These are phyloP conservation scores for Ailurus styani DNA, from an alignment of 2,113 vertebrate genomes.

Conservation along the genomic window DNA sequence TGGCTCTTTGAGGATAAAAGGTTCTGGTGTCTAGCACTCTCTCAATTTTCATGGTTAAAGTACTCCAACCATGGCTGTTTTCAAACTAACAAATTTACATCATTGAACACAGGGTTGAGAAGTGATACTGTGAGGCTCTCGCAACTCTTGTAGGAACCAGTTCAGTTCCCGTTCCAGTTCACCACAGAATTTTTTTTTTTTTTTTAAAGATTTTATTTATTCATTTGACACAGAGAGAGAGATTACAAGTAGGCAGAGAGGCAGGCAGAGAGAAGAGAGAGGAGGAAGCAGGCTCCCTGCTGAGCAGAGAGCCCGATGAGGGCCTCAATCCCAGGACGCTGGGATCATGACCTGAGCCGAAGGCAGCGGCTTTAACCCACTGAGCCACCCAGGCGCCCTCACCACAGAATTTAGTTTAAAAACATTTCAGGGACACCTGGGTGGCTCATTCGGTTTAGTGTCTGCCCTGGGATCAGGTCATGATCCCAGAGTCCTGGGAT, in stretches of 20 bases:
- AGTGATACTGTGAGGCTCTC: rapidly evolving
- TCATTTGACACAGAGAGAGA: no score
- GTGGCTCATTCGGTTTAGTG: not conserved
- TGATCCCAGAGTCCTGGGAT: not conserved
- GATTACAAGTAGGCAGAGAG: no score
- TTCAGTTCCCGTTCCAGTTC: no score
- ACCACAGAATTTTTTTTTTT: not conserved
- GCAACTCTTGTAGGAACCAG: not conserved
- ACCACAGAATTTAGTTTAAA: not conserved
- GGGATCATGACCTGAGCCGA: no score
- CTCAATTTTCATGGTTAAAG: not conserved
- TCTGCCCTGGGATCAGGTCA: not conserved
- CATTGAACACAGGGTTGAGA: not conserved
- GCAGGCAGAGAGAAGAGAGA: no score
- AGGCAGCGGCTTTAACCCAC: no score
- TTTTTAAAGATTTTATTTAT: no score
- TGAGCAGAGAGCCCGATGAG: no score
- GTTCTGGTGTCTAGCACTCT: not conserved
- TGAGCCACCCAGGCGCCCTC: no score
- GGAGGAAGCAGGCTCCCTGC: no score
- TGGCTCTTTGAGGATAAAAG: not conserved
- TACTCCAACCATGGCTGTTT: not conserved
- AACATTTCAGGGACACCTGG: not conserved
- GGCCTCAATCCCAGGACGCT: no score
- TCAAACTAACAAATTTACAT: not conserved